Evolutionary conservation across 2,113 vertebrate genomes (phyloP), one percentile per base, ranked within the genome.

Genomic region (Scomber colias): DNA sequence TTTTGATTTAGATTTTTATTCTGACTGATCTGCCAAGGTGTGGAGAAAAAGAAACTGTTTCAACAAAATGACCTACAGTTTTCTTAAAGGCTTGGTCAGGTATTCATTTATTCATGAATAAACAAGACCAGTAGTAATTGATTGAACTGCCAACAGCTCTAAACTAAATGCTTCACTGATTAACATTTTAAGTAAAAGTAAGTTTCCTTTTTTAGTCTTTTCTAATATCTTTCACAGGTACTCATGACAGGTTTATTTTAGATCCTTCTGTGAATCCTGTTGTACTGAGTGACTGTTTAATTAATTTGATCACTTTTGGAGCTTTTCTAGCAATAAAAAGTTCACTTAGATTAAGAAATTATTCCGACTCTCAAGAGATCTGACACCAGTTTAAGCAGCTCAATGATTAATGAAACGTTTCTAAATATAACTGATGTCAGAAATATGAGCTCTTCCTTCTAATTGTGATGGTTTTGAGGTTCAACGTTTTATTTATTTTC

Each of bases 291-390:
- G 24, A 12, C 17, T 57, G 30, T 19, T 3, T 73, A 50, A 57
- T 80, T 46, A 1, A 27, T 27, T 27, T 3, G 4, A 75, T 61
- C 10, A 10, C 30, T 67, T 80, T 60, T 30, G 40, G 21, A 46
- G 10, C 40, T 60, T 65, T 27, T 27, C 44, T 17, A 1, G 19
- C 11, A 46, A 24, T 51, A 50, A 61, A 67, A 68, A 68, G 50
- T 73, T 68, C 30, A 48, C 24, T 11, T 30, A n/a, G 51, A 77
- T 77, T 51, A 49, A 56, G 0, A 67, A 54, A 77, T 61, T 44
- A 77, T 17, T 54, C 49, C 44, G 19, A 61, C 3, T 61, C 35
- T 53, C 59, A 10, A 35, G 16, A 74, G 54, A n/a, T 63, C 19
- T 63, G 44, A 50, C 54, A 49, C 1, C 0, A 16, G 0, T 13